phyloP scores from a whole-genome alignment of 2,797 vertebrate genomes.

The Rhinatrema bivittatum region DNA sequence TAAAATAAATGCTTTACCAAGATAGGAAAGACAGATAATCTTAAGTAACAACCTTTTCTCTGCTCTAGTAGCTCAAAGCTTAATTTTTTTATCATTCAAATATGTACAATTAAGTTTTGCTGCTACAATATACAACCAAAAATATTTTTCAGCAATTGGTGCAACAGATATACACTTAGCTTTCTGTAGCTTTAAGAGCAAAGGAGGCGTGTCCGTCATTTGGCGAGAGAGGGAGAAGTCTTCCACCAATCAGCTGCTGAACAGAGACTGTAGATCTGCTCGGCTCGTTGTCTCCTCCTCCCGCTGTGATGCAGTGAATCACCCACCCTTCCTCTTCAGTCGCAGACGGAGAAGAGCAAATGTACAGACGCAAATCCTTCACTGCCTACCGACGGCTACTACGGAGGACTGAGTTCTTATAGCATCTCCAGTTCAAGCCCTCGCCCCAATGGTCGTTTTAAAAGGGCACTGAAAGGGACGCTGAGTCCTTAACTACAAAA shows the following conservation, averaged over 20 bases:
- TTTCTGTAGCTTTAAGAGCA: conserved; percentile 30
- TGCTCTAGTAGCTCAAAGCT: too few species aligned
- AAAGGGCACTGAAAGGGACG: too few species aligned
- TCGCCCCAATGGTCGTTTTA: conserved; percentile 29
- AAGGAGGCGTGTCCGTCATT: conserved; percentile 31
- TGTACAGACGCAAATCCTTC: conserved; percentile 59
- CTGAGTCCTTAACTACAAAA: conserved; percentile 18
- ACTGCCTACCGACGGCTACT: conserved; percentile 60
- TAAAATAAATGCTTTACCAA: too few species aligned
- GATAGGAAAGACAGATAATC: too few species aligned
- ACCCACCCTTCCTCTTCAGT: conserved; percentile 48
- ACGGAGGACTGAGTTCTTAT: conserved; percentile 51
- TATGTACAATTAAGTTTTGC: too few species aligned
- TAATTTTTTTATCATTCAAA: too few species aligned
- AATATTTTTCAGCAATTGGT: too few species aligned
- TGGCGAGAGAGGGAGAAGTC: conserved; percentile 50
- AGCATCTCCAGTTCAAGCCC: conserved; percentile 24
- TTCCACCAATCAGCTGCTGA: conserved; percentile 61
- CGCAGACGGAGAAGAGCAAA: too few species aligned
- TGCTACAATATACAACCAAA: too few species aligned
- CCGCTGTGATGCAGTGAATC: conserved; percentile 49
- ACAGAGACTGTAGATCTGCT: conserved; percentile 49
- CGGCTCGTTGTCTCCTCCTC: conserved; percentile 44
- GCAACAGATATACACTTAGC: too few species aligned
- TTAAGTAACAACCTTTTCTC: too few species aligned